phyloP scores from a whole-genome alignment of 30 jellyfish, hydroid and myxozoan genomes.

The Turritopsis dohrnii region DNA sequence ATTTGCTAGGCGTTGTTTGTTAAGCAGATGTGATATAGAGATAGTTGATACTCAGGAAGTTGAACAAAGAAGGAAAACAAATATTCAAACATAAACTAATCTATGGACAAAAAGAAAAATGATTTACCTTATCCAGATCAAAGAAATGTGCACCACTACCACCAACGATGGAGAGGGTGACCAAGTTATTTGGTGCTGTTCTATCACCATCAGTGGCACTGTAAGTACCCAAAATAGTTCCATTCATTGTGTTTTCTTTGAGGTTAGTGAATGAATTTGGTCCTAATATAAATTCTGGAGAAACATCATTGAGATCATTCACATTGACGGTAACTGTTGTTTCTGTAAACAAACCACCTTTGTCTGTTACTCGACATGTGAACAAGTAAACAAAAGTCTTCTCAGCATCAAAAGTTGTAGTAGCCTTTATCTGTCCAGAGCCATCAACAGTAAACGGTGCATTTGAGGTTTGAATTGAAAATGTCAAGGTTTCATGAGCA shows the following conservation, averaged over 20 bases:
- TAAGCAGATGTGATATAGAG: too few species aligned
- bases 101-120: not conserved
- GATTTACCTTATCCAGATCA: constrained; percentile 30
- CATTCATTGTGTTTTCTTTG: not conserved
- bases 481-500: not conserved
- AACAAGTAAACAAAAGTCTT: not conserved
- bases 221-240: not conserved
- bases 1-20: too few species aligned
- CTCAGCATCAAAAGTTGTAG: not conserved
- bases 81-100: too few species aligned
- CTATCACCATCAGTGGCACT: constrained; percentile 3
- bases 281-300: not conserved
- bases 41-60: too few species aligned
- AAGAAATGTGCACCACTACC: constrained; percentile 52
- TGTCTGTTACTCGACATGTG: not conserved
- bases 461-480: not conserved
- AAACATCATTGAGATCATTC: constrained; percentile 9
- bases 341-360: not conserved
- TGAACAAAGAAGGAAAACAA: too few species aligned
- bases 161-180: constrained; percentile 1
- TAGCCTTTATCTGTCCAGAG: not conserved
- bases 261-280: not conserved
- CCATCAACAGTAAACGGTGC: not conserved
- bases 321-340: not conserved
- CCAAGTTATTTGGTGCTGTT: constrained; percentile 12